Percentiles rank a stretch among this genome's conserved stretches.
Conservation (phyloP, 2,113 vertebrate species). For the Piliocolobus tephrosceles region DNA sequence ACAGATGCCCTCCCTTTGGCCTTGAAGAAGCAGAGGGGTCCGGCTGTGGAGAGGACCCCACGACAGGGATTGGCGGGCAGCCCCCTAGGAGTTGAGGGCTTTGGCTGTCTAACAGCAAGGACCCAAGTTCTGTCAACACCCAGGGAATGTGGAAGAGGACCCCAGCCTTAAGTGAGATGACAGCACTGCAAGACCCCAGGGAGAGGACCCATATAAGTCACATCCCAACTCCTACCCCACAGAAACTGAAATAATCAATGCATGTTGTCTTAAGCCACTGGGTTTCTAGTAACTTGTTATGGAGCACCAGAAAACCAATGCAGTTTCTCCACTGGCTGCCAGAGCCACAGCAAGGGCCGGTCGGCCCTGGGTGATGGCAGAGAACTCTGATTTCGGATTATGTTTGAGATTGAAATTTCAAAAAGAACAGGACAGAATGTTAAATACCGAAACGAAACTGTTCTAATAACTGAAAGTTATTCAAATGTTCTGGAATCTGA, state of each 20-base stretch:
- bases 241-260: background rate
- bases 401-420: background rate
- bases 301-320: background rate
- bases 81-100: background rate
- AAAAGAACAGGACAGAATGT: background rate
- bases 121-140: background rate
- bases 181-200: background rate
- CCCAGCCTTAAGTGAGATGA: background rate
- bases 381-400: background rate
- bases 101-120: background rate
- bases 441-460: background rate
- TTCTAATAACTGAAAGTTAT: background rate
- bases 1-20: background rate
- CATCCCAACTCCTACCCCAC: background rate
- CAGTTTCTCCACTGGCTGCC: background rate
- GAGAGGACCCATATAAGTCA: background rate
- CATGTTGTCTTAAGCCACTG: background rate
- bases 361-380: background rate
- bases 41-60: background rate
- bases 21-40: background rate
- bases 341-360: background rate
- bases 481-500: conserved; percentile 21
- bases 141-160: background rate
- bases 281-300: background rate
- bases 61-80: background rate